These are phyloP conservation scores for Antheraea mylitta DNA, from an alignment of 1,140 invertebrate species.

Conservation along the genomic window DNA sequence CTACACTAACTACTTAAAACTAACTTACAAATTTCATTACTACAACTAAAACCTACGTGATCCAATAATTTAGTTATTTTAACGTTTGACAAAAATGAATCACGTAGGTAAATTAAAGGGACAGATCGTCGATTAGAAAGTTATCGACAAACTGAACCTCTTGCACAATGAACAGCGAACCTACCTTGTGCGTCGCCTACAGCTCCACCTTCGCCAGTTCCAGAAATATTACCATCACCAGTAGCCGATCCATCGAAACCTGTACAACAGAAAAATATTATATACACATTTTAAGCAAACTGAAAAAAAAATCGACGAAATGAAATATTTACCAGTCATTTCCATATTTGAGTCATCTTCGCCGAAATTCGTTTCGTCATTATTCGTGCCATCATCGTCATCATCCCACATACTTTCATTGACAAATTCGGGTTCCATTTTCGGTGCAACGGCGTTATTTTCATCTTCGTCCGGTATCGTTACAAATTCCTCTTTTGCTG, in stretches of 20 bases:
- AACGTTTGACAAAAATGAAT: slow-evolving; percentile 23
- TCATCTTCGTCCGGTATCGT: slow-evolving; percentile 78
- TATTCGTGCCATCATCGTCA: slow-evolving; percentile 77
- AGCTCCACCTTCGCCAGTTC: slow-evolving; percentile 74
- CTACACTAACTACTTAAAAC: slow-evolving; percentile 37
- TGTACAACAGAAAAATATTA: slow-evolving; percentile 29
- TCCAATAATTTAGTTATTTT: slow-evolving; percentile 15
- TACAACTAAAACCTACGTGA: slow-evolving; percentile 46
- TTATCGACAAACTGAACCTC: slow-evolving; percentile 22
- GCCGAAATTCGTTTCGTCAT: slow-evolving; percentile 78
- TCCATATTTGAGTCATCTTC: slow-evolving; percentile 79
- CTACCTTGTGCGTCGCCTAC: slow-evolving; percentile 80
- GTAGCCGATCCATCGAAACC: slow-evolving; percentile 76
- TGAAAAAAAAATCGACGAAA: slow-evolving; percentile 2
- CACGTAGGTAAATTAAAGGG: slow-evolving; percentile 27
- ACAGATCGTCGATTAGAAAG: slow-evolving; percentile 28
- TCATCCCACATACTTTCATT: slow-evolving; percentile 78
- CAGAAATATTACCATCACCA: slow-evolving; percentile 75
- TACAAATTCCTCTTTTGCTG: slow-evolving; percentile 77
- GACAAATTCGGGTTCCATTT: slow-evolving; percentile 79
- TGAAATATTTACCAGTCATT: slow-evolving; percentile 71
- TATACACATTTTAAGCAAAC: background rate
- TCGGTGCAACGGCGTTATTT: slow-evolving; percentile 75
- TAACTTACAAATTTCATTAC: slow-evolving; percentile 76
- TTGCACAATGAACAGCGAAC: slow-evolving; percentile 51